Conservation (phyloP, 1,140 invertebrate species). For the Lasioglossum albipes region DNA sequence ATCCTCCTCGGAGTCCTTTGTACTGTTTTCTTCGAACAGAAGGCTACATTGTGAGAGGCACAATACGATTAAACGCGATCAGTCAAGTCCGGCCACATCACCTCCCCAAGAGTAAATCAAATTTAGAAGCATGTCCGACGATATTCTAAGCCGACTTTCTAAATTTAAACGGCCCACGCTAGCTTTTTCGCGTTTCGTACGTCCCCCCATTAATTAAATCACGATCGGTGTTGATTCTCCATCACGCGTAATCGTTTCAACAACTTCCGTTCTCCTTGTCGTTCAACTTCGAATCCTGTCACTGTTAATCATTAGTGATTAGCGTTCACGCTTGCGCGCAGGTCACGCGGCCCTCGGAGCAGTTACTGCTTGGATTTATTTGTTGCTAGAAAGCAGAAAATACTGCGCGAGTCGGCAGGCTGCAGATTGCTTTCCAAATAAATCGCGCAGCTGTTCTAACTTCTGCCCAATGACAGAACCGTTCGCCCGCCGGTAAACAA, state of each 20-base stretch:
- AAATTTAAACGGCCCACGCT: constrained; percentile 8
- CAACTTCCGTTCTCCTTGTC: too few relatives aligned
- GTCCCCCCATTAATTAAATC: too few relatives aligned
- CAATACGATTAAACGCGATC: constrained; percentile 44
- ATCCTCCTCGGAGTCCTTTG: constrained; percentile 34
- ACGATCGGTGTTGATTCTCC: too few relatives aligned
- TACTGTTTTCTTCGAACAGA: constrained; percentile 34
- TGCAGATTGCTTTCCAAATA: constrained; percentile 14
- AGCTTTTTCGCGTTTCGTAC: neutral
- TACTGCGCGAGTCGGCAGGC: neutral
- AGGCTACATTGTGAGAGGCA: constrained; percentile 35
- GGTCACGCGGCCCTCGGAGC: neutral
- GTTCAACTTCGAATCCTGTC: neutral
- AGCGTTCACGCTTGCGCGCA: neutral
- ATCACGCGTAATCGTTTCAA: too few relatives aligned
- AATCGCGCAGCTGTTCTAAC: constrained; percentile 13
- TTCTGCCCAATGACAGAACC: constrained; percentile 5
- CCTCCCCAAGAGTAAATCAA: neutral
- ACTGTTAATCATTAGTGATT: neutral
- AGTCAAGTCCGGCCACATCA: neutral
- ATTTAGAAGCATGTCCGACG: neutral
- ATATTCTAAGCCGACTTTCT: constrained; percentile 6
- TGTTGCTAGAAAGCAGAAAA: constrained; percentile 5
- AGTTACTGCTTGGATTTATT: constrained; percentile 18
- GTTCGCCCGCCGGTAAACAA: constrained; percentile 16